These are phyloP conservation scores for Trigoniulus corallinus DNA, from an alignment of 1,140 invertebrate species.

Conservation along the genomic window DNA sequence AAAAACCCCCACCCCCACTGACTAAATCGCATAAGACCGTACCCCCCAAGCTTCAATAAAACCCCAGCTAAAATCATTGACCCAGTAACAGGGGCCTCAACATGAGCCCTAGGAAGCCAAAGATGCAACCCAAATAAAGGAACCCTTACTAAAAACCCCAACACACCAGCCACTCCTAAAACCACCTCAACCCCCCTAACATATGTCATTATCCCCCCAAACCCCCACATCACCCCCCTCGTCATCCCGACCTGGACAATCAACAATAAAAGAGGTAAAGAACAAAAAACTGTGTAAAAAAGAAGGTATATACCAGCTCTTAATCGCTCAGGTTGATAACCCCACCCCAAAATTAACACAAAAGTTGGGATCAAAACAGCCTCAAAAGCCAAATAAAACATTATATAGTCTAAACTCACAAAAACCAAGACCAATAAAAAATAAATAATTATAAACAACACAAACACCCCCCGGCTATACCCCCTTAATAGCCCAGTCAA, in stretches of 20 bases:
- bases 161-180: not conserved
- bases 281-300: not conserved
- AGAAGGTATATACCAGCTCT: not conserved
- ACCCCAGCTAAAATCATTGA: slow-evolving; percentile 52
- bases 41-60: slow-evolving; percentile 45
- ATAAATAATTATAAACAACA: not conserved
- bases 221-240: not conserved
- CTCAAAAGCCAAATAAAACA: not conserved
- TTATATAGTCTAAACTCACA: not conserved
- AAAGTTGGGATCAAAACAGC: not conserved
- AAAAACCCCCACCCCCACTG: not conserved
- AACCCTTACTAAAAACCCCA: not conserved
- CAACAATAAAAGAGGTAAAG: not conserved
- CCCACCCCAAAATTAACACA: not conserved
- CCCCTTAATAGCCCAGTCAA: not conserved
- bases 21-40: not conserved
- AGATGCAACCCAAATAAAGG: slow-evolving; percentile 31
- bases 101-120: slow-evolving; percentile 52
- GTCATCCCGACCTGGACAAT: not conserved
- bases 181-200: not conserved
- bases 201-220: not conserved
- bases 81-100: slow-evolving; percentile 46
- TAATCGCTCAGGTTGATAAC: not conserved
- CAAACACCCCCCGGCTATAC: not conserved
- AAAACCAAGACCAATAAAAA: not conserved